Conservation (phyloP, 2,888 invertebrate species). For the Metallyticus violacea region DNA sequence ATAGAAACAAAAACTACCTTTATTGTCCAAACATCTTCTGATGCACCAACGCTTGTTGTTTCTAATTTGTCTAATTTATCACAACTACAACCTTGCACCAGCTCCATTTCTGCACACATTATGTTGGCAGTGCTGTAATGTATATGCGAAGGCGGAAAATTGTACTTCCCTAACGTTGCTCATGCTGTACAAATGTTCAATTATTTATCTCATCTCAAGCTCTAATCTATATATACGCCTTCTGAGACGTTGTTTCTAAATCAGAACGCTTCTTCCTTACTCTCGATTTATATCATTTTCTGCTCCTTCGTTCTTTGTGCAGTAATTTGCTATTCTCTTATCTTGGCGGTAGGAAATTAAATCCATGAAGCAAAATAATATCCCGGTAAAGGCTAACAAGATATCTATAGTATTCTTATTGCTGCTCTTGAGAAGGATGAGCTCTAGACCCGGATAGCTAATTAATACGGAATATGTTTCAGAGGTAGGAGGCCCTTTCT, state of each 20-base stretch:
- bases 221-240: background rate
- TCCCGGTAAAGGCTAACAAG: background rate
- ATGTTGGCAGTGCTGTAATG: no score
- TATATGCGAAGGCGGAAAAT: background rate
- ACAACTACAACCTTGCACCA: no score
- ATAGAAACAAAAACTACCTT: no score
- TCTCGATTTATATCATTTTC: background rate
- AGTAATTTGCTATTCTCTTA: background rate
- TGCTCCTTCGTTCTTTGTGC: background rate
- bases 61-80: no score
- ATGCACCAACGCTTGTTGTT: no score
- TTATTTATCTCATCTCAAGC: background rate
- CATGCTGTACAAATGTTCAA: background rate
- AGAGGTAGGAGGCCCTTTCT: background rate
- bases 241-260: background rate
- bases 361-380: background rate
- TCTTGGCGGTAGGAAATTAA: background rate
- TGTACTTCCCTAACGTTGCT: background rate
- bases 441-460: background rate
- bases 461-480: background rate
- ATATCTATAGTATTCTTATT: background rate
- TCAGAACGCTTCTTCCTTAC: background rate
- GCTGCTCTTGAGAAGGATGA: background rate
- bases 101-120: no score
- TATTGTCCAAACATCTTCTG: no score